Base-by-base conservation (phyloP, 2,797 vertebrate genomes). In the Cygnus olor region DNA sequence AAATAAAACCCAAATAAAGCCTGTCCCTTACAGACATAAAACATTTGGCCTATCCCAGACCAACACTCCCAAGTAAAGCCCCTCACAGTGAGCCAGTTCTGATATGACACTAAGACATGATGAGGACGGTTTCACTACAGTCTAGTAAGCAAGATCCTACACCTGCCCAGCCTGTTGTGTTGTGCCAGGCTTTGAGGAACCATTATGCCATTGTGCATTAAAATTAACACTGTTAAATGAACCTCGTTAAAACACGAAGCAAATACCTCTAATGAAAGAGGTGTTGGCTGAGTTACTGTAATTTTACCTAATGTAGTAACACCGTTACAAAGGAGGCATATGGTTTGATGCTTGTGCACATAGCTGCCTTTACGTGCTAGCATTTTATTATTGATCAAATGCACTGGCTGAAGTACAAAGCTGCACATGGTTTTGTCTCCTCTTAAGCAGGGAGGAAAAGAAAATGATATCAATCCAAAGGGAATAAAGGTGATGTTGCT, bases 401-500 rank as follows among this genome's bases (percentile, higher is more conserved):
- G 60, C 68, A 70, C 42, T 0, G 0, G 32, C 54, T 36, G 32
- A 57, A 63, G 8, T 5, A 78, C 28, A 56, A 68, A 30, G 56
- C 18, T 14, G 15, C 3, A 3, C 42, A 40, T 91, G 27, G 60
- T 88, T 94, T 85, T 80, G 28, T 58, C 93, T 90, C 9, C 1
- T 10, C 36, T 64, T 28, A 49, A 44, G 72, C 10, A 2, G 34
- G 24, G 65, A 69, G 32, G 44, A 32, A 74, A 83, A 80, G 20
- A 83, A 84, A 86, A 90, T 38, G 0, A 36, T 69, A 54, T 58
- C 32, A 68, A 2, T 14, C 49, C 68, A 32, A 76, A 87, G 71
- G 61, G 91, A 94, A 80, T 61, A 80, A 94, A 91, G 78, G 68
- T 74, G 85, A 61, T 8, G 53, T 34, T 90, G 25, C 71, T 77